A percentile compares a stretch with the other conserved stretches of the same genome.
phyloP scores from a whole-genome alignment of 2,113 vertebrate species.

The Falcunculus frontatus region DNA sequence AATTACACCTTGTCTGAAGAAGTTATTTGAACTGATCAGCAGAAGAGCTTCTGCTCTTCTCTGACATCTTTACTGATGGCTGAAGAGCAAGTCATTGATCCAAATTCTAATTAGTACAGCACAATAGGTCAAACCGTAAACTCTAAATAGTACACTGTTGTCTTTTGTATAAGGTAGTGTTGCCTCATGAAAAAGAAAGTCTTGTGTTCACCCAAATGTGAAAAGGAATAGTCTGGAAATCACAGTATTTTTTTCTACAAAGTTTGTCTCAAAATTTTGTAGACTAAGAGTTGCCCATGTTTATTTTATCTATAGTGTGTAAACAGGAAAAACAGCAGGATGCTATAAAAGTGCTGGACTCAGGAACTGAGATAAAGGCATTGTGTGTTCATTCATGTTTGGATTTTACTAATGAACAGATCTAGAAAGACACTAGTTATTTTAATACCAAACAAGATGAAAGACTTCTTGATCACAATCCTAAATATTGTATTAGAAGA shows the following conservation, averaged over 20 bases:
- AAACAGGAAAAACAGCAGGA: background rate
- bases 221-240: background rate
- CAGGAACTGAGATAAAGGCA: background rate
- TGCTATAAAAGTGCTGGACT: background rate
- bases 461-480: background rate
- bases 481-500: background rate
- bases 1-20: slow-evolving; percentile 1
- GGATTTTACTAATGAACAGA: background rate
- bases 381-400: background rate
- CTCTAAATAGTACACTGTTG: background rate
- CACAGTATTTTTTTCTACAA: background rate
- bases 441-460: background rate
- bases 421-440: background rate
- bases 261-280: background rate
- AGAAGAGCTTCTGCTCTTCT: background rate
- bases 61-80: background rate
- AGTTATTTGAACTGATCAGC: background rate
- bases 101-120: background rate
- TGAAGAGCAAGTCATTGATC: background rate
- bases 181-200: background rate
- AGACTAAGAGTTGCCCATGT: background rate
- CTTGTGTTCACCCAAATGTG: background rate
- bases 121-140: background rate
- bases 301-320: background rate
- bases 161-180: background rate